Percentiles rank a stretch among this genome's conserved stretches.
phyloP scores from a whole-genome alignment of 2,797 vertebrate genomes.

The Macropodus opercularis region DNA sequence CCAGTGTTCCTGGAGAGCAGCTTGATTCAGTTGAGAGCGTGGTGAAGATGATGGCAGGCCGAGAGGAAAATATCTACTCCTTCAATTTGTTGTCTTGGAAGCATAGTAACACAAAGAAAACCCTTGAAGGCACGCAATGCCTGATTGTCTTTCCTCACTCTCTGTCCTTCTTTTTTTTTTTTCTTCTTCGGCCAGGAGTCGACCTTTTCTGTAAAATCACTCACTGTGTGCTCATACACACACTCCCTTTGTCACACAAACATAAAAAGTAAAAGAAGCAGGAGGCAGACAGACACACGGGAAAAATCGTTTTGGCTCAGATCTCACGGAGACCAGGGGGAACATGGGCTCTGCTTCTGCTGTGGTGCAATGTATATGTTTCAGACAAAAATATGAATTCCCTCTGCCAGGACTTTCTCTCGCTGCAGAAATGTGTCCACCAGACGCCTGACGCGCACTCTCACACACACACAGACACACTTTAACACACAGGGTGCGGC shows the following conservation, averaged over 20 bases:
- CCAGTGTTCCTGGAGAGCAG: slow-evolving; percentile 62
- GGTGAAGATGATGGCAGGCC: slow-evolving; percentile 46
- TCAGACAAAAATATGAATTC: slow-evolving; percentile 66
- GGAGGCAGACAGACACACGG: slow-evolving; percentile 45
- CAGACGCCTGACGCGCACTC: slow-evolving; percentile 36
- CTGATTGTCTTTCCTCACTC: slow-evolving; percentile 50
- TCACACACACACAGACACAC: slow-evolving; percentile 25
- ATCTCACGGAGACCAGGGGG: slow-evolving; percentile 30
- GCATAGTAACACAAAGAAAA: slow-evolving; percentile 39
- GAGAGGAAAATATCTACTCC: slow-evolving; percentile 46
- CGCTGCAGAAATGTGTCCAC: slow-evolving; percentile 59
- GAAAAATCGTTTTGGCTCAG: slow-evolving; percentile 46
- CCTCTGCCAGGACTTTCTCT: slow-evolving; percentile 58
- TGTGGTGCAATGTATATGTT: slow-evolving; percentile 63
- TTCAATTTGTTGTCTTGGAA: slow-evolving; percentile 49
- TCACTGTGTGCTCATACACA: slow-evolving; percentile 38
- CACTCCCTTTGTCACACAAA: slow-evolving; percentile 8
- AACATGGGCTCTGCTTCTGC: slow-evolving; percentile 36
- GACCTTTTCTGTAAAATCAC: slow-evolving; percentile 51
- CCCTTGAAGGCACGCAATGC: slow-evolving; percentile 20
- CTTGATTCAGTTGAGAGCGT: slow-evolving; percentile 49
- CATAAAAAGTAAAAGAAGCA: slow-evolving; percentile 19
- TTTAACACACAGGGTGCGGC: slow-evolving; percentile 43
- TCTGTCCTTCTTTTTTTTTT: too few relatives aligned
- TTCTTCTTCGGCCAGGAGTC: slow-evolving; percentile 33